These are phyloP conservation scores for Drosophila aldrichi DNA, from an alignment of 2,888 invertebrate species.

Conservation along the genomic window DNA sequence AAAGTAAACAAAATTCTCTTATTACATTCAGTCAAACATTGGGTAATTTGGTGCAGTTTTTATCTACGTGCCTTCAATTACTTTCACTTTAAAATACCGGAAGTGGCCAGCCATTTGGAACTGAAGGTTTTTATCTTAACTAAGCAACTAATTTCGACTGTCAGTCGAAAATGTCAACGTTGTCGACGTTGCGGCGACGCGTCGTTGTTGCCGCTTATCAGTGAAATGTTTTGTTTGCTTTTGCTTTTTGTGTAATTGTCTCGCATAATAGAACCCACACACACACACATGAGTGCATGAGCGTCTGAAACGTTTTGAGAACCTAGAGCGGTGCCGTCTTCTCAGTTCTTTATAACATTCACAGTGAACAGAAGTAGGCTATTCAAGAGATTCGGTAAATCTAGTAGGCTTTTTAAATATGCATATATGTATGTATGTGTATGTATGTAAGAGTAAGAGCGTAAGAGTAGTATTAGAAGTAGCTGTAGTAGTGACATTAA, in stretches of 20 bases:
- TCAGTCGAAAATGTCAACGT: conserved; percentile 19
- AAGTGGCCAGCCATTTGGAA: conserved; percentile 23
- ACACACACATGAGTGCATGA: not conserved
- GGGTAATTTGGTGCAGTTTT: not conserved
- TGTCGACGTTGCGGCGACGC: not conserved
- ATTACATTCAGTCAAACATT: not conserved
- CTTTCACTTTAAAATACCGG: conserved; percentile 18
- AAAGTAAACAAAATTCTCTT: not conserved
- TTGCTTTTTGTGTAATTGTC: conserved; percentile 38
- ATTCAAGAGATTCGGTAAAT: not conserved
- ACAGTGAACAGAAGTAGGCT: not conserved
- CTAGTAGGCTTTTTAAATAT: not conserved
- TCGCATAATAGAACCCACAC: conserved; percentile 12
- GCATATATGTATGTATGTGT: no score
- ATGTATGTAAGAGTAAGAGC: no score
- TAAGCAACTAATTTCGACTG: conserved; percentile 12
- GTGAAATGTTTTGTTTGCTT: conserved; percentile 45
- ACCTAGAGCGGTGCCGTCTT: not conserved
- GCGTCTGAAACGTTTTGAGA: not conserved
- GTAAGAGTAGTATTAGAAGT: not conserved
- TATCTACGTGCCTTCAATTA: conserved; percentile 21
- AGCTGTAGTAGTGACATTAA: not conserved
- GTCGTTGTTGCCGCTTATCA: conserved; percentile 38
- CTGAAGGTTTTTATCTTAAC: conserved; percentile 30
- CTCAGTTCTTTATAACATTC: conserved; percentile 20